phyloP scores from a whole-genome alignment of 2,888 invertebrate genomes.

The Gastrophysa polygoni region DNA sequence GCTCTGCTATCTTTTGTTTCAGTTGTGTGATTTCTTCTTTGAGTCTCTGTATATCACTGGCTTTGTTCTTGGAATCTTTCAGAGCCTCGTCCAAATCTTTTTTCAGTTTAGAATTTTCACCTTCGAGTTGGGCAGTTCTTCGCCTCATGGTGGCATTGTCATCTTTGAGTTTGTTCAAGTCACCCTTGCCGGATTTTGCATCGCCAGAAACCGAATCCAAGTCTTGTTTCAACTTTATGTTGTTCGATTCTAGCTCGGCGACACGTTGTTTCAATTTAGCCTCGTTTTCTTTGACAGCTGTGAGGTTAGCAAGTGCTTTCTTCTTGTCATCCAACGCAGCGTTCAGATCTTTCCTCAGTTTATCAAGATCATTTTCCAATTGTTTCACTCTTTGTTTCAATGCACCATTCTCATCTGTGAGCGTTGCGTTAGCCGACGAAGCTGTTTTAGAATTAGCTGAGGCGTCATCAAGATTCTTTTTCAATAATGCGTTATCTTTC shows the following conservation, averaged over 20 bases:
- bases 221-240: conserved; percentile 36
- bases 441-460: conserved; percentile 23
- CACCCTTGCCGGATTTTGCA: conserved; percentile 21
- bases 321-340: conserved; percentile 18
- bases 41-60: conserved; percentile 20
- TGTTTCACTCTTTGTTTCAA: conserved; percentile 31
- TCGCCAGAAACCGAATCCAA: conserved; percentile 30
- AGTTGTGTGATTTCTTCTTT: conserved; percentile 34
- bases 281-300: conserved; percentile 18
- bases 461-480: conserved; percentile 26
- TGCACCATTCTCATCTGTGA: conserved; percentile 23
- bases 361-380: conserved; percentile 32
- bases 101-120: conserved; percentile 34
- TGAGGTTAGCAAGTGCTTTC: background rate
- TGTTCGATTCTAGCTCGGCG: conserved; percentile 27
- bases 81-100: conserved; percentile 28
- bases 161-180: conserved; percentile 30
- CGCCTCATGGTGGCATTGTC: conserved; percentile 33
- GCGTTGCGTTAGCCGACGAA: conserved; percentile 2
- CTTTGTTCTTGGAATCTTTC: conserved; percentile 11
- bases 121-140: conserved; percentile 33
- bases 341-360: conserved; percentile 29
- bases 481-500: conserved; percentile 32
- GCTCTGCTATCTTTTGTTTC: conserved; percentile 31
- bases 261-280: conserved; percentile 12